A percentile compares a stretch with the other conserved stretches of the same genome.
phyloP scores from a whole-genome alignment of 2,113 vertebrate species.

The Glaucidium brasilianum region DNA sequence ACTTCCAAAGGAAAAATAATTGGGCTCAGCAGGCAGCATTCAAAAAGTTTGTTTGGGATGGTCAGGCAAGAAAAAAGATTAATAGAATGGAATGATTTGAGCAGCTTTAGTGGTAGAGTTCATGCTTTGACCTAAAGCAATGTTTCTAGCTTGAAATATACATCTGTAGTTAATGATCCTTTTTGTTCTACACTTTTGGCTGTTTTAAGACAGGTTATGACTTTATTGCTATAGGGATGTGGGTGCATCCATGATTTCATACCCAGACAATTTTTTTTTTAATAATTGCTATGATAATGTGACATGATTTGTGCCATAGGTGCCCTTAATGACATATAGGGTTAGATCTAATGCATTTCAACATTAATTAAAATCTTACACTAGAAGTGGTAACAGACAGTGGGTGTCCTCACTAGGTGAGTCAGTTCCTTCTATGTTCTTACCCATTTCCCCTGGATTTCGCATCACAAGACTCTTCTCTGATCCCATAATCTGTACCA shows the following conservation, averaged over 20 bases:
- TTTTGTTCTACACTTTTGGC: background rate
- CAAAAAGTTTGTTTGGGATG: background rate
- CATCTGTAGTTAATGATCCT: background rate
- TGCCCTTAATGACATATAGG: conserved; percentile 25
- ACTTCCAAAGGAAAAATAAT: background rate
- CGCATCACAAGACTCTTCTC: background rate
- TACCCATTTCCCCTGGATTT: background rate
- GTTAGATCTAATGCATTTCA: conserved; percentile 41
- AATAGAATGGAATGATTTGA: background rate
- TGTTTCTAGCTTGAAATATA: background rate
- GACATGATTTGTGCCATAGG: conserved; percentile 13
- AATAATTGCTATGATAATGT: conserved; percentile 3
- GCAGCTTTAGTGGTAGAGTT: background rate
- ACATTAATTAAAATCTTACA: conserved; percentile 39
- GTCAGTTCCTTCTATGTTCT: background rate
- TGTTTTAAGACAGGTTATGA: conserved; percentile 46
- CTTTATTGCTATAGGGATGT: background rate
- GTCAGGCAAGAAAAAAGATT: background rate
- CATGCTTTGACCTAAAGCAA: background rate
- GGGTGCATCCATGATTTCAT: conserved; percentile 7
- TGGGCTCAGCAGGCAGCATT: background rate
- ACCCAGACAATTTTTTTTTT: background rate
- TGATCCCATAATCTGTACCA: background rate
- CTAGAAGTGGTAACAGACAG: conserved; percentile 13
- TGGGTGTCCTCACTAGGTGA: conserved; percentile 2